A percentile compares a stretch with the other conserved stretches of the same genome.
Evolutionary conservation across 2,797 vertebrate species (phyloP).

Genomic region (Mionectes olivaceus): DNA sequence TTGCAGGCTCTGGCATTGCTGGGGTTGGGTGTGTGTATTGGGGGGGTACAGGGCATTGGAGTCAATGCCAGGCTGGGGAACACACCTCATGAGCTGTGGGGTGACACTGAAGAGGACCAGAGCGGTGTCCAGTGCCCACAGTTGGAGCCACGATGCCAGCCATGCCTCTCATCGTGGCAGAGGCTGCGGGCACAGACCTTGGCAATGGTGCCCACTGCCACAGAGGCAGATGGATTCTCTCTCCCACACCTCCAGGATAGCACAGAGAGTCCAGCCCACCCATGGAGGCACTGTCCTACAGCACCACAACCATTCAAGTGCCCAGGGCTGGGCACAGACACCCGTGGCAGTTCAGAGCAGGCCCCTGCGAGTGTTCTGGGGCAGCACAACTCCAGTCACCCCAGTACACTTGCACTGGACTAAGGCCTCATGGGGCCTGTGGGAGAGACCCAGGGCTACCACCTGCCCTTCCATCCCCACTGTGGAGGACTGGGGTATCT

Average conservation of each 20-base stretch:
- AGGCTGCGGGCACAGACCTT: accelerated
- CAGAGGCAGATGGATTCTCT: neutral
- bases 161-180: accelerated
- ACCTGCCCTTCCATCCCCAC: accelerated
- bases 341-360: neutral
- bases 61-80: neutral
- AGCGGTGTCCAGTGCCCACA: neutral
- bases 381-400: neutral
- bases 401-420: neutral
- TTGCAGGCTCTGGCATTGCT: neutral
- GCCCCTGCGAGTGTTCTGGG: accelerated
- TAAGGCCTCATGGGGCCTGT: accelerated
- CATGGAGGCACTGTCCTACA: neutral
- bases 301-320: accelerated
- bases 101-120: neutral
- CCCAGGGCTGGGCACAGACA: neutral
- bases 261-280: neutral
- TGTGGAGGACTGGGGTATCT: neutral
- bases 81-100: neutral
- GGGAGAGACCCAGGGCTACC: neutral
- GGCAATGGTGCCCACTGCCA: accelerated
- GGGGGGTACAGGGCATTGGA: accelerated
- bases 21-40: neutral
- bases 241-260: accelerated
- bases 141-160: accelerated